phyloP scores from a whole-genome alignment of 2,888 invertebrate species.

The Parapristionchus giblindavisi region DNA sequence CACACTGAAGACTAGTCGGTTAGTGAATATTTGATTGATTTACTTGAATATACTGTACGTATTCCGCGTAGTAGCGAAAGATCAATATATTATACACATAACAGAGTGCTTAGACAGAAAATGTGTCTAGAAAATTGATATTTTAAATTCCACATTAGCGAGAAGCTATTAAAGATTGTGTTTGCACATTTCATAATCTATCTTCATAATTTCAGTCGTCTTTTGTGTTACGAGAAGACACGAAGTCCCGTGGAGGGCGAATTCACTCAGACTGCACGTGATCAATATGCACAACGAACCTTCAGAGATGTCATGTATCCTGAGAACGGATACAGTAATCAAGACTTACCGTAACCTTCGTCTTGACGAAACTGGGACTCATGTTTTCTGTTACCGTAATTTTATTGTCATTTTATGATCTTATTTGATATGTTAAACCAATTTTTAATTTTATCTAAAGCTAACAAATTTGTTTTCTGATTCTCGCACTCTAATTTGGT shows the following conservation, averaged over 20 bases:
- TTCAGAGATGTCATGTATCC: constrained; percentile 35
- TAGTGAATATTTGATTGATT: constrained; percentile 2
- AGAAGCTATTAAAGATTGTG: too few species aligned
- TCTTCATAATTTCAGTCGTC: constrained; percentile 2
- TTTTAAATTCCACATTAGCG: not conserved
- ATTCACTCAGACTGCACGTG: not conserved
- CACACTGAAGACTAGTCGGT: constrained; percentile 70
- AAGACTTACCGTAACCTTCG: too few species aligned
- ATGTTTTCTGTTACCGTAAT: too few species aligned
- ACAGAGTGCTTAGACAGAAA: not conserved
- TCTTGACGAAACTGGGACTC: too few species aligned
- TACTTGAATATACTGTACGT: not conserved
- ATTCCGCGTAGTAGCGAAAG: not conserved
- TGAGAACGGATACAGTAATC: constrained; percentile 10
- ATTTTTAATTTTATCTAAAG: too few species aligned
- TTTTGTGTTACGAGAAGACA: constrained; percentile 34
- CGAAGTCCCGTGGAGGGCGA: not conserved
- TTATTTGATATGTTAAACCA: too few species aligned
- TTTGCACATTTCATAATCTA: not conserved
- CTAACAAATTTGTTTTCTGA: too few species aligned
- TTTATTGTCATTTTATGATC: too few species aligned
- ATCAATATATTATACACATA: not conserved
- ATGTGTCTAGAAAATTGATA: not conserved
- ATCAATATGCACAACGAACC: constrained; percentile 29
- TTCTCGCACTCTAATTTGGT: too few species aligned